phyloP scores from a whole-genome alignment of 1,140 invertebrate species.

The Tigriopus japonicus region DNA sequence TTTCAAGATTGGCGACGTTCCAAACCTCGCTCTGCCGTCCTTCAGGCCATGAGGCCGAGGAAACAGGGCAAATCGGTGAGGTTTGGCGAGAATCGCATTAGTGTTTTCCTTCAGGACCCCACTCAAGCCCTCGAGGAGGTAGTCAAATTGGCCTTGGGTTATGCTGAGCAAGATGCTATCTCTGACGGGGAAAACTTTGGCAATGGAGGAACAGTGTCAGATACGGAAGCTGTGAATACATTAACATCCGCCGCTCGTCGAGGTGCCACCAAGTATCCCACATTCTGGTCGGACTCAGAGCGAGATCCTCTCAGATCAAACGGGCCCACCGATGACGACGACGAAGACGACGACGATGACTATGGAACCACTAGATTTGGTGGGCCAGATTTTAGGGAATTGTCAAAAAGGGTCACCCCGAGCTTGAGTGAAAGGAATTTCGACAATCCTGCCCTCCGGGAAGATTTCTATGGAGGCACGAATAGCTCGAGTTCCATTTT shows the following conservation, averaged over 20 bases:
- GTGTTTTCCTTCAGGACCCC: conserved; percentile 11
- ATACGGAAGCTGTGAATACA: conserved; percentile 1
- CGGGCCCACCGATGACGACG: neutral
- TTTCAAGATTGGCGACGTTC: conserved; percentile 5
- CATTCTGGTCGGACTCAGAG: neutral
- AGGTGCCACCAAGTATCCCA: neutral
- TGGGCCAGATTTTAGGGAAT: neutral
- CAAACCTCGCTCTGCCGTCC: neutral
- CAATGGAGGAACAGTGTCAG: neutral
- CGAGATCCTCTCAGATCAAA: neutral
- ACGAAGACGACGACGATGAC: neutral
- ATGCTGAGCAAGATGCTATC: neutral
- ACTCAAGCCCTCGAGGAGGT: conserved; percentile 7
- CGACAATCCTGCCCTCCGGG: no score
- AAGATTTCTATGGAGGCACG: no score
- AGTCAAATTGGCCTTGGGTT: conserved; percentile 3
- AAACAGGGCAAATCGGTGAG: conserved; percentile 6
- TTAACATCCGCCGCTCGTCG: neutral
- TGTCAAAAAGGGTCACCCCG: neutral
- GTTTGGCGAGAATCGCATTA: conserved; percentile 11
- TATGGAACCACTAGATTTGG: neutral
- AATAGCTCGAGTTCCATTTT: no score
- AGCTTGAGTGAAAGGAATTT: no score
- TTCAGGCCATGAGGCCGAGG: neutral
- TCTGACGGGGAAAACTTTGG: neutral